A percentile compares a stretch with the other conserved stretches of the same genome.
These are phyloP conservation scores for Drosophila novamexicana DNA, from an alignment of 1,140 invertebrate species.

Conservation along the genomic window DNA sequence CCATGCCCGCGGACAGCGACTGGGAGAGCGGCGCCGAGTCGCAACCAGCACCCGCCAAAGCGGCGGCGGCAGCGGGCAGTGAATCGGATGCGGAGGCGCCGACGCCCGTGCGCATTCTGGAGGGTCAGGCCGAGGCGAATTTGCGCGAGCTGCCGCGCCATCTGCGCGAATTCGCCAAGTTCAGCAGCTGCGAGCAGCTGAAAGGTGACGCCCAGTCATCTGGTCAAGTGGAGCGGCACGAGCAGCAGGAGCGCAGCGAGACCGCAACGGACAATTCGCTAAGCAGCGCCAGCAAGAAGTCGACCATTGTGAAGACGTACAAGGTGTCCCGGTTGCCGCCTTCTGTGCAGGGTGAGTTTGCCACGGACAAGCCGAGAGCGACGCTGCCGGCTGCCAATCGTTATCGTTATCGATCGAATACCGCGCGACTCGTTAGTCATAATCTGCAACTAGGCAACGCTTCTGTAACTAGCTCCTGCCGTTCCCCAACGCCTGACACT, in stretches of 20 bases:
- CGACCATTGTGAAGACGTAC: conserved; percentile 76
- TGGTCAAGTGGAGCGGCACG: conserved; percentile 63
- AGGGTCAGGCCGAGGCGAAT: conserved; percentile 86
- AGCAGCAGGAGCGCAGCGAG: conserved; percentile 70
- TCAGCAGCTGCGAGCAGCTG: conserved; percentile 70
- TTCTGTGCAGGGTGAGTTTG: conserved; percentile 75
- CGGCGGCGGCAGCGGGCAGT: conserved; percentile 81
- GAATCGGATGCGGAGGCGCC: conserved; percentile 85
- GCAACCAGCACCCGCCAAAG: conserved; percentile 85
- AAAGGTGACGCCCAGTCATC: conserved; percentile 52
- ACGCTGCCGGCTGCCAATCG: conserved; percentile 23
- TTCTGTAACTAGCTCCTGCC: conserved; percentile 66
- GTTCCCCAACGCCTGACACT: conserved; percentile 33
- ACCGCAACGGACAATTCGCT: conserved; percentile 84
- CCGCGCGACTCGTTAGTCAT: conserved; percentile 69
- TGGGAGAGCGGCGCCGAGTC: conserved; percentile 84
- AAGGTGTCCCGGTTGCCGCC: conserved; percentile 77
- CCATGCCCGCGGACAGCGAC: conserved; percentile 82
- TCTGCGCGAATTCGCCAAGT: conserved; percentile 89
- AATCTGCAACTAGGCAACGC: conserved; percentile 64
- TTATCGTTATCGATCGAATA: conserved; percentile 72
- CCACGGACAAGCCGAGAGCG: conserved; percentile 27
- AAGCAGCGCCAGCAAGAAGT: conserved; percentile 75
- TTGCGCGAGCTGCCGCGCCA: conserved; percentile 89
- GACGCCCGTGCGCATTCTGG: conserved; percentile 83